These are phyloP conservation scores for Synanthedon andrenaeformis DNA, from an alignment of 2,888 invertebrate species.

Conservation along the genomic window DNA sequence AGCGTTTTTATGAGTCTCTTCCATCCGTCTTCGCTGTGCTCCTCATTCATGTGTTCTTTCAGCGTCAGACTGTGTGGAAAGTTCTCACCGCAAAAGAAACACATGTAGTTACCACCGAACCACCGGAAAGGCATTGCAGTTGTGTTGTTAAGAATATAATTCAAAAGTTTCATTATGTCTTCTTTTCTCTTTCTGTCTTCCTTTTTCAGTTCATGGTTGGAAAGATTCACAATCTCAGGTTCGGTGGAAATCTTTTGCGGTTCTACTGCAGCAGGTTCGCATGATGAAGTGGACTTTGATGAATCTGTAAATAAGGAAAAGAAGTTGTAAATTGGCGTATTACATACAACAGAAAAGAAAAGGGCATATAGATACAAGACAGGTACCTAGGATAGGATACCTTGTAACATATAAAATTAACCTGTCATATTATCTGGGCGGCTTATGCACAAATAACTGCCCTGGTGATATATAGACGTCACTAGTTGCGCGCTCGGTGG, in stretches of 20 bases:
- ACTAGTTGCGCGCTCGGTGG: too few species aligned
- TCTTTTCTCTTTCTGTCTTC: not conserved
- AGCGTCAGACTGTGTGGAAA: conserved; percentile 21
- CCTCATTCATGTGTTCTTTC: conserved; percentile 20
- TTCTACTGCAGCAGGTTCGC: not conserved
- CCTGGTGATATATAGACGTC: too few species aligned
- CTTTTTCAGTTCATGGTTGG: not conserved
- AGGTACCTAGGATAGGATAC: too few species aligned
- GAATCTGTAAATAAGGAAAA: too few species aligned
- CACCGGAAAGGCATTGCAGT: conserved; percentile 32
- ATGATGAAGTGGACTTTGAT: too few species aligned
- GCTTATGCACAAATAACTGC: too few species aligned
- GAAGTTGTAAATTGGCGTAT: too few species aligned
- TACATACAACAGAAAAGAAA: too few species aligned
- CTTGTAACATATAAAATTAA: too few species aligned
- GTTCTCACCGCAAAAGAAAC: conserved; percentile 29
- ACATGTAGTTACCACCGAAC: conserved; percentile 28
- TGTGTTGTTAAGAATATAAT: conserved; percentile 23
- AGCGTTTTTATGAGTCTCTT: conserved; percentile 14
- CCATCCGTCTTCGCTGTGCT: conserved; percentile 22
- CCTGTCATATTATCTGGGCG: too few species aligned
- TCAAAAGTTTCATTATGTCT: conserved; percentile 5
- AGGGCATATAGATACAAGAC: too few species aligned
- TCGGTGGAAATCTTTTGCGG: not conserved
- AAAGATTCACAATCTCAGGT: too few species aligned